Conservation (phyloP, 1,140 invertebrate species). For the Euura lappo region DNA sequence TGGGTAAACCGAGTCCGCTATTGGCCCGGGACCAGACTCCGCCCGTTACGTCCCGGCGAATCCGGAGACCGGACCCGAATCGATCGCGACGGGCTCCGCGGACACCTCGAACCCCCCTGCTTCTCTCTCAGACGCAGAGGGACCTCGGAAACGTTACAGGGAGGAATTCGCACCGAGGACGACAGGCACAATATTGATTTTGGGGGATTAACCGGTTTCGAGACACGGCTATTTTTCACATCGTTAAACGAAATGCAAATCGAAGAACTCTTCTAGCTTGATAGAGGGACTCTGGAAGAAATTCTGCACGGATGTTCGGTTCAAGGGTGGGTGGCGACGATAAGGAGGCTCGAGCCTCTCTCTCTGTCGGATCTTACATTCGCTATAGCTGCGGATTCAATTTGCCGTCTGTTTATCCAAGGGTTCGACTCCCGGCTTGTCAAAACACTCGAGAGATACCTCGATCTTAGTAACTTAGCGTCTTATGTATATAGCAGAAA, state of each 20-base stretch:
- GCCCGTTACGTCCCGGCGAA: neutral
- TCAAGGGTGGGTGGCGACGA: neutral
- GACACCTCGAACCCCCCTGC: too few relatives aligned
- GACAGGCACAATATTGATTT: conserved; percentile 5
- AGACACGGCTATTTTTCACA: too few relatives aligned
- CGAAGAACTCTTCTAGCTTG: conserved; percentile 29
- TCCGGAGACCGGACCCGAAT: neutral
- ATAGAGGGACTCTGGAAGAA: conserved; percentile 19
- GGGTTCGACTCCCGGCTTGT: conserved; percentile 61
- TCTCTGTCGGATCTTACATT: conserved; percentile 29
- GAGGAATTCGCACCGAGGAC: neutral
- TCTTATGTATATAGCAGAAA: too few relatives aligned
- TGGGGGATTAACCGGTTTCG: neutral
- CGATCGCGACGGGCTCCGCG: neutral
- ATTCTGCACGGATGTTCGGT: neutral
- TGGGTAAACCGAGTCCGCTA: neutral
- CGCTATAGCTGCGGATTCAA: conserved; percentile 53
- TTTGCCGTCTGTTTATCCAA: conserved; percentile 62
- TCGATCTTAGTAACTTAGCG: conserved; percentile 42
- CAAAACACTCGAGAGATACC: conserved; percentile 61
- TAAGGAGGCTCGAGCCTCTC: neutral
- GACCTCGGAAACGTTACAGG: neutral
- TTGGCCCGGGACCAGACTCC: neutral
- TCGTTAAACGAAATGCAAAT: too few relatives aligned
- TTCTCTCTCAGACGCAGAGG: too few relatives aligned